These are phyloP conservation scores for Chiloscyllium punctatum DNA, from an alignment of 2,797 vertebrate species.

Conservation along the genomic window DNA sequence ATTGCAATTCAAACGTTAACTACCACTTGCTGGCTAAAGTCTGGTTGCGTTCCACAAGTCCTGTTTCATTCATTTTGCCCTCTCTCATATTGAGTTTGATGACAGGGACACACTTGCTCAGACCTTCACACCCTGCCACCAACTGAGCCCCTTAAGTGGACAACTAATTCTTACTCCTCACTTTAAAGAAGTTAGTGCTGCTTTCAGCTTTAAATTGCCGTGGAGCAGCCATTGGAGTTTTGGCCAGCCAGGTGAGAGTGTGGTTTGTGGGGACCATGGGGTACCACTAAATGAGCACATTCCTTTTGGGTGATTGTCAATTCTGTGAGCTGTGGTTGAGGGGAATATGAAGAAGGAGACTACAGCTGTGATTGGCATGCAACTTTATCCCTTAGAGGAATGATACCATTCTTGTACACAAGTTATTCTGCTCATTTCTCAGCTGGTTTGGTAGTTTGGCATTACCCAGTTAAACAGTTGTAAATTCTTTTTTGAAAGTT, in stretches of 20 bases:
- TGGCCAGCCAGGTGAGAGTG: no score
- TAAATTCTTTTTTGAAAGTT: conserved; percentile 14
- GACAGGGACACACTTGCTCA: no score
- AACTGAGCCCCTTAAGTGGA: no score
- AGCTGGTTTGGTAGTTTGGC: not conserved
- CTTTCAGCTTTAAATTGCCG: no score
- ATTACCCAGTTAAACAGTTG: not conserved
- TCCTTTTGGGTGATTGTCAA: not conserved
- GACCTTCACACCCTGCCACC: no score
- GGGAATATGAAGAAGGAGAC: not conserved
- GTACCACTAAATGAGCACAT: no score
- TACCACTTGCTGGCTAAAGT: not conserved
- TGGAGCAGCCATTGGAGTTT: no score
- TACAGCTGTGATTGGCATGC: not conserved
- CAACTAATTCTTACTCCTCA: no score
- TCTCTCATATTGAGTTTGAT: not conserved
- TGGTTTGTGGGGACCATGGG: no score
- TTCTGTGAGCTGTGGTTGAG: not conserved
- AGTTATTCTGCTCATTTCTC: not conserved
- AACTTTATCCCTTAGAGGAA: not conserved
- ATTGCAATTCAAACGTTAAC: not conserved
- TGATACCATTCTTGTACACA: not conserved
- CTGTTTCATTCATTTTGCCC: not conserved
- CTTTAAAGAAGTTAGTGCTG: no score
- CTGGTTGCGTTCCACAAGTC: not conserved